Evolutionary conservation across 2,888 invertebrate genomes (phyloP), one percentile per base, ranked within the genome.

Genomic region (Pristionchus arcanus): DNA sequence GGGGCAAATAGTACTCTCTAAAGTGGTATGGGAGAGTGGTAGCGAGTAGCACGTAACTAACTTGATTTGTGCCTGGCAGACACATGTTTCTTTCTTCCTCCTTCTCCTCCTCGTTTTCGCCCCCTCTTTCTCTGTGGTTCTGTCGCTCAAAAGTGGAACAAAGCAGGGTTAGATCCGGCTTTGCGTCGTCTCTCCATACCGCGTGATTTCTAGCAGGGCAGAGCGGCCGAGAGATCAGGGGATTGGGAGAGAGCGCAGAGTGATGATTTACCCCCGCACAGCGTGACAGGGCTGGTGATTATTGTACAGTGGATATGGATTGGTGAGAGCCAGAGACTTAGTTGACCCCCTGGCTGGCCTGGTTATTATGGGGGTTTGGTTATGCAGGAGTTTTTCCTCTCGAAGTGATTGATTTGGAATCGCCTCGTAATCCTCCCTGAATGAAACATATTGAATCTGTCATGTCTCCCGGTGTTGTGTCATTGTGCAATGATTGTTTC

Each of bases 131-230:
- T 28, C 74, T 21, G 74, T 37, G 74, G 74, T 74, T 74, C 74
- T 34, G 74, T 71, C 34, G 3, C 71, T 74, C 42, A 1, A 81
- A 81, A 81, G 81, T 81, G 81, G 81, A 81, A 81, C 81, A 81
- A 81, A 49, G 81, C 81, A 81, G 81, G 81, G 81, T 81, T 81
- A 53, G 49, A 81, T 74, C 34, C 37, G 74, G 74, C 34, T 37
- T 31, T 74, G 74, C 34, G 37, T 2, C 37, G 11, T 74, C 37
- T 74, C 74, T 74, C 74, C 7, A 0, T 25, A 4, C 4, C 7
- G 21, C 37, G 2, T 7, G 37, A 21, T 37, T 21, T 37, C 34
- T 74, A 74, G 74, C 25, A 37, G 74, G 37, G 37, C 9, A 74
- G 37, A 74, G 74, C 37, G 7, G 71, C 25, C 37, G 34, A 74